phyloP scores from a whole-genome alignment of 2,888 invertebrate genomes.

The Schizaphis graminum region DNA sequence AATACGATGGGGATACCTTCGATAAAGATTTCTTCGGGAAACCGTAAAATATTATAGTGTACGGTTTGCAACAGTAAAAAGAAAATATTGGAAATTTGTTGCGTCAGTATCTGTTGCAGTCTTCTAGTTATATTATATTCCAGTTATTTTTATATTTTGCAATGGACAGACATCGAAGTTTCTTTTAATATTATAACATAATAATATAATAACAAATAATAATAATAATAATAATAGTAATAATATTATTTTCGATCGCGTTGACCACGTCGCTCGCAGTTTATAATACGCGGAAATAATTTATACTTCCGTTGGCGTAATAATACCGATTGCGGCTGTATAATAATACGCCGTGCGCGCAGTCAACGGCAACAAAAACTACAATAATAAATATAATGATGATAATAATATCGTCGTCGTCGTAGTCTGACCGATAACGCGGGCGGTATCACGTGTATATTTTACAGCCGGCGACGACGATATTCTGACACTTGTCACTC shows the following conservation, averaged over 20 bases:
- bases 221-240: no score
- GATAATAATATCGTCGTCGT: not conserved
- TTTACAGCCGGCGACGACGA: not conserved
- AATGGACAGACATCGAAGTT: not conserved
- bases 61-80: not conserved
- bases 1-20: not conserved
- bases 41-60: not conserved
- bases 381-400: not conserved
- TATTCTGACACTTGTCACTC: slow-evolving; percentile 5
- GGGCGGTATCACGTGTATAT: not conserved
- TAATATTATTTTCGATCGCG: no score
- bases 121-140: not conserved
- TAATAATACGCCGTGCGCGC: not conserved
- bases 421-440: not conserved
- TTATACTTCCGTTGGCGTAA: not conserved
- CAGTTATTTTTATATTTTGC: not conserved
- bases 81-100: not conserved
- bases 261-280: no score
- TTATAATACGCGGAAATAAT: not conserved
- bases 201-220: no score
- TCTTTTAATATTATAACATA: not conserved
- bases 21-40: not conserved
- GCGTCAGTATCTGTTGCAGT: not conserved
- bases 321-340: not conserved
- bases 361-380: not conserved